Evolutionary conservation across 1,140 invertebrate species (phyloP).

Genomic region (Apis cerana): DNA sequence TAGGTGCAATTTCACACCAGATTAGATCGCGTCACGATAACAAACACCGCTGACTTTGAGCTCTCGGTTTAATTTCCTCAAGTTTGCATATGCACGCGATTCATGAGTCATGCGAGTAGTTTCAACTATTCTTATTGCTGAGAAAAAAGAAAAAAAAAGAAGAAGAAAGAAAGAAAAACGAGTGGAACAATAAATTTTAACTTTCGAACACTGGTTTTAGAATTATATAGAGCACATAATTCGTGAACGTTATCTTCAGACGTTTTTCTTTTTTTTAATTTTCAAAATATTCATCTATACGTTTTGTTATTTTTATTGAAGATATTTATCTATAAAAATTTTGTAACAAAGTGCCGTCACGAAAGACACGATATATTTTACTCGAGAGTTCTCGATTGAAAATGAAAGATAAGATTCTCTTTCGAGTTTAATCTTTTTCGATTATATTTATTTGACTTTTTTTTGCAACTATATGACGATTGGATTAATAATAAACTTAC

Average conservation of each 20-base stretch:
- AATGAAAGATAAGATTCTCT: not conserved
- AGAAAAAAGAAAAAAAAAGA: not conserved
- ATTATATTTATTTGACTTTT: not conserved
- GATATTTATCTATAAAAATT: too few relatives aligned
- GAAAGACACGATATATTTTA: too few relatives aligned
- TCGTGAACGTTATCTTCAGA: too few relatives aligned
- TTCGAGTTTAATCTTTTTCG: not conserved
- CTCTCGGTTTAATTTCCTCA: conserved; percentile 44
- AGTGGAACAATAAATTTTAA: not conserved
- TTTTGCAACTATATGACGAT: not conserved
- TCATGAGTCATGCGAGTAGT: conserved; percentile 31
- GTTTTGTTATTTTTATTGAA: too few relatives aligned
- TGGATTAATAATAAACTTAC: conserved; percentile 59
- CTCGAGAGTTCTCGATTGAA: too few relatives aligned
- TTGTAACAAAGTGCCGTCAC: too few relatives aligned
- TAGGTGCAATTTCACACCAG: conserved; percentile 16
- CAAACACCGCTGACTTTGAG: conserved; percentile 20
- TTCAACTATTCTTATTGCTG: not conserved
- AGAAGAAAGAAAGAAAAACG: not conserved
- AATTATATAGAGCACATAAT: too few relatives aligned
- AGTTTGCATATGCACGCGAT: conserved; percentile 44
- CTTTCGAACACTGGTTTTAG: not conserved
- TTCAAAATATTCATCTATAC: too few relatives aligned
- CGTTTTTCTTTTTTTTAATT: too few relatives aligned
- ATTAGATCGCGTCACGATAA: conserved; percentile 47